Evolutionary conservation across 2,113 vertebrate genomes (phyloP).

Genomic region (Seriola rivoliana): DNA sequence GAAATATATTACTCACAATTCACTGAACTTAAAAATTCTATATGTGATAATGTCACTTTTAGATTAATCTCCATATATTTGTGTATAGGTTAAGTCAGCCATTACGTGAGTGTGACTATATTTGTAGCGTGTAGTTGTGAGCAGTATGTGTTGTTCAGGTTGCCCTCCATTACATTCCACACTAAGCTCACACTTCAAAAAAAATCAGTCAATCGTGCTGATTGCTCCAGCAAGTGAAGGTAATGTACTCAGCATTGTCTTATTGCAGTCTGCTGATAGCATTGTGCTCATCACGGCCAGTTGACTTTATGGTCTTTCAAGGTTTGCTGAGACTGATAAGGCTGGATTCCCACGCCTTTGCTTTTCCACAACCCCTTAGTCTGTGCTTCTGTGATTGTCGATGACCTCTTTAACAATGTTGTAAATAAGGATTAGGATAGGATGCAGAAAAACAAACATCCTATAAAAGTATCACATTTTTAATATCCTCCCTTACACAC

Average conservation of each 20-base stretch:
- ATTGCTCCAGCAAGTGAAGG: conserved; percentile 68
- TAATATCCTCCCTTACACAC: background rate
- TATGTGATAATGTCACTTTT: background rate
- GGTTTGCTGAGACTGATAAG: conserved; percentile 68
- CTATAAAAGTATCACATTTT: conserved; percentile 35
- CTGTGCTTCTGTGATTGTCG: conserved; percentile 7
- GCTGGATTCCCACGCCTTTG: conserved; percentile 51
- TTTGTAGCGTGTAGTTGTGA: conserved; percentile 23
- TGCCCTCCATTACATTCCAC: conserved; percentile 50
- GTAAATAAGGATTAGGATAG: conserved; percentile 47
- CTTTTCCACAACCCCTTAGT: conserved; percentile 28
- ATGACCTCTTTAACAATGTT: conserved; percentile 32
- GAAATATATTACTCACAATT: background rate
- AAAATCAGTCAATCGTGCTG: conserved; percentile 52
- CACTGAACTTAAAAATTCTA: background rate
- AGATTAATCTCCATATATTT: background rate
- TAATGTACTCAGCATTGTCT: conserved; percentile 62
- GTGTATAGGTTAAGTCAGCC: background rate
- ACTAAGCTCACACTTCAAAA: conserved; percentile 53
- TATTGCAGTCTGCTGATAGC: conserved; percentile 68
- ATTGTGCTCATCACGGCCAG: conserved; percentile 65
- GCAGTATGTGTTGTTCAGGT: conserved; percentile 28
- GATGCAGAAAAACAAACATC: conserved; percentile 53
- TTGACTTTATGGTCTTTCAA: conserved; percentile 66
- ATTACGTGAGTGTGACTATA: conserved; percentile 1